Percentiles rank a stretch among this genome's conserved stretches.
phyloP scores from a whole-genome alignment of 2,888 invertebrate species.

The Noctua pronuba region DNA sequence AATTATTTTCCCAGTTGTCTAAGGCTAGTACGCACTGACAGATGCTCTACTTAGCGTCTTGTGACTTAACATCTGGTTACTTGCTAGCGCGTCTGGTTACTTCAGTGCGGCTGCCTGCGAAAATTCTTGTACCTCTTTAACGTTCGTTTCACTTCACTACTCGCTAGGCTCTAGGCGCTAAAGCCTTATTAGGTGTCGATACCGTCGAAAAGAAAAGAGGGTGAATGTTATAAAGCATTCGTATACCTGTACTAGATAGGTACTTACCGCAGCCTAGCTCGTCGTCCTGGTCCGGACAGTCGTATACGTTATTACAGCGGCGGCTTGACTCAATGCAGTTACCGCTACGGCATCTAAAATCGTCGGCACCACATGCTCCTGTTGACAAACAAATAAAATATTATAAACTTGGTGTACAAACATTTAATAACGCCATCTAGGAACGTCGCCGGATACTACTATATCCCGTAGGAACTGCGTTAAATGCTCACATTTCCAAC shows the following conservation, averaged over 20 bases:
- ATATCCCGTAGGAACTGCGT: neutral
- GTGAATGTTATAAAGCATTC: neutral
- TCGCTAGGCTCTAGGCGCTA: neutral
- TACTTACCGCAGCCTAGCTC: conserved; percentile 91
- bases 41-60: neutral
- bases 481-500: neutral
- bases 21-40: neutral
- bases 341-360: conserved; percentile 90
- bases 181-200: too few relatives aligned
- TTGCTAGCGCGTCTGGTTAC: too few relatives aligned
- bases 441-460: too few relatives aligned
- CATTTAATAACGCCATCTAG: conserved; percentile 20
- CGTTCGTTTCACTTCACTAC: neutral
- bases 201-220: neutral
- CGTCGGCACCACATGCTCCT: conserved; percentile 84
- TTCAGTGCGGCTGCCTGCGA: too few relatives aligned
- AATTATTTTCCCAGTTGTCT: neutral
- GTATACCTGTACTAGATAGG: neutral
- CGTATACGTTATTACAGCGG: conserved; percentile 91
- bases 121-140: too few relatives aligned
- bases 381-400: conserved; percentile 69
- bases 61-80: neutral
- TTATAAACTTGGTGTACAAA: neutral
- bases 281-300: conserved; percentile 91
- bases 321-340: conserved; percentile 89